Base-by-base conservation (phyloP, 2,797 vertebrate genomes). In the Centropyge bicolor region DNA sequence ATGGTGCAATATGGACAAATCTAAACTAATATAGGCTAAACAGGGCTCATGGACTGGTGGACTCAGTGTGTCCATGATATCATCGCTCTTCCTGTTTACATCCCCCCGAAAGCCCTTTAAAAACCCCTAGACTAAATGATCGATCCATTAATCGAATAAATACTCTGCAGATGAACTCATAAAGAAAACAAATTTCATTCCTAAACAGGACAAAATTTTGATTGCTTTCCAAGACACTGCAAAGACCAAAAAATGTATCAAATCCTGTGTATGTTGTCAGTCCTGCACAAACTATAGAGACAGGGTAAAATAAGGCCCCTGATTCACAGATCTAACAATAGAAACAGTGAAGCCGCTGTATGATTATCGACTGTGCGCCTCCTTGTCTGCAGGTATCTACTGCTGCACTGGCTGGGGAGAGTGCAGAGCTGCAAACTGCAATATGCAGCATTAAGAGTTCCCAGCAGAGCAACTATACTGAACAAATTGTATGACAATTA, bases 361-460 rank as follows among this genome's bases (percentile, higher is more conserved):
- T 24, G 35, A 70, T 51, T 36, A 64, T 48, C 6, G 64, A 64
- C 67, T 72, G 31, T 55, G 64, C 76, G 78, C 54, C 64, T 81
- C 70, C 71, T 13, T 52, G 68, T 83, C 76, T 85, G 86, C 88
- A 89, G 82, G 80, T 82, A 80, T 69, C 80, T 70, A 41, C 80
- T 91, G 86, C 88, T 87, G 88, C 90, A 90, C 76, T 82, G 79
- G 71, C 75, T 6, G 1, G 49, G 49, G 65, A 82, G 41, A 70
- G 66, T 48, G 89, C 84, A 86, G 81, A 78, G 66, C 82, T 70
- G 75, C 80, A 76, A 52, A 79, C 61, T 81, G 76, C 12, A 52
- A 66, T 72, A 63, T 24, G n/a, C 52, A 81, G 35, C 45, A 36
- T 22, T 38, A 81, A 76, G 57, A 43, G 55, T 63, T 81, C 78